These are phyloP conservation scores for Clunio marinus DNA, from an alignment of 2,888 invertebrate species.

Conservation along the genomic window DNA sequence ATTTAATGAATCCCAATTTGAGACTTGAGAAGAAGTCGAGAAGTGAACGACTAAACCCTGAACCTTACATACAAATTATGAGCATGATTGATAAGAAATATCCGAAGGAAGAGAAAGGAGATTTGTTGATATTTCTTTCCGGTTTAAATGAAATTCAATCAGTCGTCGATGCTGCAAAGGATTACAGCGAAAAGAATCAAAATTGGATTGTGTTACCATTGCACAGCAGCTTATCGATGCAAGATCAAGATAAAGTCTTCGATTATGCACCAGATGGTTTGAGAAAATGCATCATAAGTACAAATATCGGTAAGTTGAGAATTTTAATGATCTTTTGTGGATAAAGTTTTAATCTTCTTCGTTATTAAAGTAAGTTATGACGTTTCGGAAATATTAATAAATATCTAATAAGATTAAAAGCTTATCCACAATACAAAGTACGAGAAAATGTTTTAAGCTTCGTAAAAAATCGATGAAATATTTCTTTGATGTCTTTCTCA, in stretches of 20 bases:
- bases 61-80: constrained; percentile 88
- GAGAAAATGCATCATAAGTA: constrained; percentile 94
- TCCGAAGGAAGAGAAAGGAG: constrained; percentile 81
- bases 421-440: too few species aligned
- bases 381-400: too few species aligned
- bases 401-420: too few species aligned
- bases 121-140: constrained; percentile 90
- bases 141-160: constrained; percentile 89
- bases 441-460: background rate
- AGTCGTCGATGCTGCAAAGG: constrained; percentile 78
- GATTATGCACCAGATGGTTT: constrained; percentile 92
- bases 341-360: too few species aligned
- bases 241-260: constrained; percentile 96
- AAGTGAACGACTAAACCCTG: constrained; percentile 78
- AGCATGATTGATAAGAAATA: constrained; percentile 89
- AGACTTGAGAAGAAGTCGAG: constrained; percentile 54
- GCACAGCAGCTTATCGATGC: constrained; percentile 86
- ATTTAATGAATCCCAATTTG: constrained; percentile 45
- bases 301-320: constrained; percentile 70
- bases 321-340: constrained; percentile 71
- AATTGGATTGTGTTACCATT: constrained; percentile 91
- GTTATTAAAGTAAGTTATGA: too few species aligned
- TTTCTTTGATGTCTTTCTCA: constrained; percentile 16
- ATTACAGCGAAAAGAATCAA: constrained; percentile 70
- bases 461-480: background rate